Conservation (phyloP, 2,888 invertebrate genomes). For the Pocota personata region DNA sequence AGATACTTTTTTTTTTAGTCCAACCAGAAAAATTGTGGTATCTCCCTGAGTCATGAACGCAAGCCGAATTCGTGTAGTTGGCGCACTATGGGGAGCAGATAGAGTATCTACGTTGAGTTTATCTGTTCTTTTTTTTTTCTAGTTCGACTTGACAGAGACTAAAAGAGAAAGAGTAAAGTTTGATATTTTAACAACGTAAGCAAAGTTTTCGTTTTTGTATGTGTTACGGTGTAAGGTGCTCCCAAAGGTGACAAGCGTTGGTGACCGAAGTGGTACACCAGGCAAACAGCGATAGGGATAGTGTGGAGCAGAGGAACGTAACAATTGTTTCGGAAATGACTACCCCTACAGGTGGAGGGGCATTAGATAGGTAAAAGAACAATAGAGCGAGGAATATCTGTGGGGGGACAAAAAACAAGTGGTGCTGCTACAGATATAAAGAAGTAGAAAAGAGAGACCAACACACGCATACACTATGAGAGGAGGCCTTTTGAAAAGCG, state of each 20-base stretch:
- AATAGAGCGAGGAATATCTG: background rate
- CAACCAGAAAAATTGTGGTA: conserved; percentile 49
- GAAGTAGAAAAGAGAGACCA: conserved; percentile 13
- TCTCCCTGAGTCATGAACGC: conserved; percentile 68
- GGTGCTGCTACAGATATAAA: background rate
- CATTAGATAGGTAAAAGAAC: background rate
- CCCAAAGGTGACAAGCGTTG: background rate
- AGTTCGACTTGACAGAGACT: conserved; percentile 1
- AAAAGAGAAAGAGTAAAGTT: background rate
- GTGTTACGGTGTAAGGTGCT: background rate
- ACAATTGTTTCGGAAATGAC: background rate
- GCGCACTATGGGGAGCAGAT: conserved; percentile 30
- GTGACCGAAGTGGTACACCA: conserved; percentile 26
- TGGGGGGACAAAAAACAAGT: background rate
- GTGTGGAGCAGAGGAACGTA: background rate
- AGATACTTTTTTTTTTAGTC: conserved; percentile 42
- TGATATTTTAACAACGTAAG: conserved; percentile 31
- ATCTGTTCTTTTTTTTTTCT: background rate
- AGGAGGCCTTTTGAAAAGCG: conserved; percentile 15
- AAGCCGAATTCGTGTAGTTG: conserved; percentile 39
- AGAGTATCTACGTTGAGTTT: background rate
- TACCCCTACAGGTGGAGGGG: conserved; percentile 2
- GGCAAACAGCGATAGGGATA: conserved; percentile 24
- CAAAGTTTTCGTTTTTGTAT: conserved; percentile 20
- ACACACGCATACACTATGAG: background rate